phyloP scores from a whole-genome alignment of 1,140 invertebrate genomes.

The Drosophila pruinosa region DNA sequence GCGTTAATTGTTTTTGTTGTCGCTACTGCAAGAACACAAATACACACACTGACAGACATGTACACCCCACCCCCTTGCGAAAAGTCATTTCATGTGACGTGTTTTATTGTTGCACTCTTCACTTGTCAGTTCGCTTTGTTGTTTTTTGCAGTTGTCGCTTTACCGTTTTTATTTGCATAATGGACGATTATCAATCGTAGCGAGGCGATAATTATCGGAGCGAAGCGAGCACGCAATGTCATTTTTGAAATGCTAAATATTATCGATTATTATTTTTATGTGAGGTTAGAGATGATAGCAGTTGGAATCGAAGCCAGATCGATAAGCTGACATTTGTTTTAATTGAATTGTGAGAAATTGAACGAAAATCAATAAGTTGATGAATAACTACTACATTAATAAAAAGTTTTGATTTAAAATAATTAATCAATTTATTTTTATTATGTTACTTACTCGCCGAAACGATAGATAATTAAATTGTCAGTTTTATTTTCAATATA shows the following conservation, averaged over 20 bases:
- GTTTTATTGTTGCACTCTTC: slow-evolving; percentile 49
- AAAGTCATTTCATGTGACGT: slow-evolving; percentile 41
- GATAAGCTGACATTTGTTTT: too few species aligned
- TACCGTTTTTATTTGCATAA: slow-evolving; percentile 9
- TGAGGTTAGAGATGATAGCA: too few species aligned
- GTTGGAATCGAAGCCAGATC: too few species aligned
- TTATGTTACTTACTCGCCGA: too few species aligned
- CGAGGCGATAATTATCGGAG: slow-evolving; percentile 9
- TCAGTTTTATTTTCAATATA: too few species aligned
- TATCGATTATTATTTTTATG: not conserved
- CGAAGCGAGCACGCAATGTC: too few species aligned
- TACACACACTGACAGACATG: not conserved
- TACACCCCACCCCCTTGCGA: slow-evolving; percentile 2
- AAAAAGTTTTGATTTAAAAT: too few species aligned
- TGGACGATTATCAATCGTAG: slow-evolving; percentile 6
- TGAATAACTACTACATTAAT: too few species aligned
- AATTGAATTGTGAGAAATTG: too few species aligned
- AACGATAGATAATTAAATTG: too few species aligned
- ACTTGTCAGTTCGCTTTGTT: slow-evolving; percentile 16
- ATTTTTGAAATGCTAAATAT: not conserved
- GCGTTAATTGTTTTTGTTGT: slow-evolving; percentile 53
- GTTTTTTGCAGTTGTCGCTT: slow-evolving; percentile 3
- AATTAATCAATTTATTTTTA: too few species aligned
- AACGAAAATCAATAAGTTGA: too few species aligned
- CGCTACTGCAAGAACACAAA: slow-evolving; percentile 33